Evolutionary conservation across 2,888 invertebrate genomes (phyloP).

Genomic region (Pandemis heparana): DNA sequence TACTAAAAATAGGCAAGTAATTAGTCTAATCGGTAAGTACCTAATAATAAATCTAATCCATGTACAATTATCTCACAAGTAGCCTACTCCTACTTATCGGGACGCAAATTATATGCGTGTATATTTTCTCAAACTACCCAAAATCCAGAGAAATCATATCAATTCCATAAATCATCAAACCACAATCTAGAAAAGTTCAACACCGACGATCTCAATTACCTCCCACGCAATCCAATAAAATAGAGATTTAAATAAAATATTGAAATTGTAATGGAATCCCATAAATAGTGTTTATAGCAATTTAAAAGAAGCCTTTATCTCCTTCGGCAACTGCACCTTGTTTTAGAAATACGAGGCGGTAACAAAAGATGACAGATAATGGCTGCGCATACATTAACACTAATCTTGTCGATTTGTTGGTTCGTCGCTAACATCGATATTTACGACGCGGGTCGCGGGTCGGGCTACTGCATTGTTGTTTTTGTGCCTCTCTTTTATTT

Average conservation of each 20-base stretch:
- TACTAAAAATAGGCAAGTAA: too few species aligned
- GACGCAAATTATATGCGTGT: background rate
- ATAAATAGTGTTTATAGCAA: slow-evolving; percentile 31
- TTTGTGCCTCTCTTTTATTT: slow-evolving; percentile 29
- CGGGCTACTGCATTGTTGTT: slow-evolving; percentile 40
- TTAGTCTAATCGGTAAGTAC: too few species aligned
- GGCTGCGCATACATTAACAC: slow-evolving; percentile 37
- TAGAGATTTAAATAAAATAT: slow-evolving; percentile 2
- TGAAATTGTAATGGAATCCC: slow-evolving; percentile 17
- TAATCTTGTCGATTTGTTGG: slow-evolving; percentile 36
- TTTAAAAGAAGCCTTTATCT: slow-evolving; percentile 33
- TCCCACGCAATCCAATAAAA: slow-evolving; percentile 7
- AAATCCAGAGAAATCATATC: background rate
- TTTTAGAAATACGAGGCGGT: slow-evolving; percentile 23
- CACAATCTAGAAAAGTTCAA: background rate
- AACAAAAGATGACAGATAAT: slow-evolving; percentile 32
- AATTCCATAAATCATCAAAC: background rate
- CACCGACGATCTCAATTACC: background rate
- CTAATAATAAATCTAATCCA: too few species aligned
- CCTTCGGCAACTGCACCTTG: slow-evolving; percentile 16
- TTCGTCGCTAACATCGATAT: slow-evolving; percentile 24
- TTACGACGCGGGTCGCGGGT: slow-evolving; percentile 33
- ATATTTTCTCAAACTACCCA: background rate
- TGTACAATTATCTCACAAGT: too few species aligned
- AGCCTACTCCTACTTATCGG: too few species aligned